Conservation (phyloP, 1,140 invertebrate genomes). For the Muscidifurax raptorellus region DNA sequence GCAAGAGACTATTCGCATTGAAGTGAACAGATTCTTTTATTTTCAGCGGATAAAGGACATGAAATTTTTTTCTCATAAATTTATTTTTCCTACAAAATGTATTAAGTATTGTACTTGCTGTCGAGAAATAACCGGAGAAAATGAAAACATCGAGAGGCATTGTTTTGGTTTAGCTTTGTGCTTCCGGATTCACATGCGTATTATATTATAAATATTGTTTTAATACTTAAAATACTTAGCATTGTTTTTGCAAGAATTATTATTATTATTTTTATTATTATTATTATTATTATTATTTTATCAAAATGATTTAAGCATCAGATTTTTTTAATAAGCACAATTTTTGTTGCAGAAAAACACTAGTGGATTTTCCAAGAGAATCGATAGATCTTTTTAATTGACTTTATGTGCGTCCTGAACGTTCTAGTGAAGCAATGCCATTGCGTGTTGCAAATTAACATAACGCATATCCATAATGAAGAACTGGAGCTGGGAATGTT, state of each 20-base stretch:
- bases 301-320: not conserved
- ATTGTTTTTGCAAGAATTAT: not conserved
- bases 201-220: not conserved
- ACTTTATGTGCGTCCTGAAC: not conserved
- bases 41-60: not conserved
- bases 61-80: slow-evolving; percentile 11
- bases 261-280: not conserved
- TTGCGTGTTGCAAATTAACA: slow-evolving; percentile 2
- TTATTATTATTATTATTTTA: not conserved
- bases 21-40: not conserved
- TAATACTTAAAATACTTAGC: not conserved
- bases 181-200: not conserved
- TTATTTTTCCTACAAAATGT: not conserved
- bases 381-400: not conserved
- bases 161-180: not conserved
- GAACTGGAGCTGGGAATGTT: not conserved
- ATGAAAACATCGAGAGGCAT: not conserved
- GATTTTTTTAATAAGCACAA: too few species aligned
- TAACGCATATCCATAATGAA: not conserved
- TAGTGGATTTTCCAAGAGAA: not conserved
- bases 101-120: not conserved
- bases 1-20: not conserved
- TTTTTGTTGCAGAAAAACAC: too few species aligned
- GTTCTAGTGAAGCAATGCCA: not conserved
- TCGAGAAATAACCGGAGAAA: not conserved